A percentile compares a stretch with the other conserved stretches of the same genome.
These are phyloP conservation scores for Dasyornis broadbenti DNA, from an alignment of 2,113 vertebrate genomes.

Conservation along the genomic window DNA sequence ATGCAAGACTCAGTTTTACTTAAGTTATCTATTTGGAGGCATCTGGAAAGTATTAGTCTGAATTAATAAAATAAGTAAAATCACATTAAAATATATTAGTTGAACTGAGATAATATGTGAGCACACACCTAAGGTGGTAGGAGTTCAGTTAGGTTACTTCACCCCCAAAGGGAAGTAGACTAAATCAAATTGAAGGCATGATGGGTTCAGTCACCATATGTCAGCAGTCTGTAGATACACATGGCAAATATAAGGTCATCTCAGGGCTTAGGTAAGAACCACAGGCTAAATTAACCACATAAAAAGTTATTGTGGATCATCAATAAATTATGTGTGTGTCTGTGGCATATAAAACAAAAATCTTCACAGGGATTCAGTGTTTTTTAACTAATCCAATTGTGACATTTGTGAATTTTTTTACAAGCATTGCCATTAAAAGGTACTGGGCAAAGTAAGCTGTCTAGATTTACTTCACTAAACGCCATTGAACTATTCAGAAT, in stretches of 20 bases:
- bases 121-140: background rate
- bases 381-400: background rate
- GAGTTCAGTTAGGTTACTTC: background rate
- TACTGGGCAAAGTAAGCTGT: background rate
- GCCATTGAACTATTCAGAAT: background rate
- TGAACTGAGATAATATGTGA: conserved; percentile 14
- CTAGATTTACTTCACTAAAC: background rate
- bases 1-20: background rate
- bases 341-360: background rate
- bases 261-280: background rate
- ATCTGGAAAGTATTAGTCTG: background rate
- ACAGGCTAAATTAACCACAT: conserved; percentile 8
- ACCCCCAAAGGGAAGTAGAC: background rate
- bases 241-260: conserved; percentile 6
- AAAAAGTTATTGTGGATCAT: conserved; percentile 17
- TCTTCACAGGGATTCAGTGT: background rate
- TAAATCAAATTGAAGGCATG: conserved; percentile 13
- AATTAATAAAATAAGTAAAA: background rate
- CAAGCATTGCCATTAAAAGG: background rate
- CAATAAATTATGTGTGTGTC: background rate
- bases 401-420: background rate
- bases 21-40: background rate
- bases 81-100: background rate
- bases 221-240: background rate
- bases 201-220: conserved; percentile 8